Base-by-base conservation (phyloP, 2,797 vertebrate genomes). In the Bradypus variegatus region DNA sequence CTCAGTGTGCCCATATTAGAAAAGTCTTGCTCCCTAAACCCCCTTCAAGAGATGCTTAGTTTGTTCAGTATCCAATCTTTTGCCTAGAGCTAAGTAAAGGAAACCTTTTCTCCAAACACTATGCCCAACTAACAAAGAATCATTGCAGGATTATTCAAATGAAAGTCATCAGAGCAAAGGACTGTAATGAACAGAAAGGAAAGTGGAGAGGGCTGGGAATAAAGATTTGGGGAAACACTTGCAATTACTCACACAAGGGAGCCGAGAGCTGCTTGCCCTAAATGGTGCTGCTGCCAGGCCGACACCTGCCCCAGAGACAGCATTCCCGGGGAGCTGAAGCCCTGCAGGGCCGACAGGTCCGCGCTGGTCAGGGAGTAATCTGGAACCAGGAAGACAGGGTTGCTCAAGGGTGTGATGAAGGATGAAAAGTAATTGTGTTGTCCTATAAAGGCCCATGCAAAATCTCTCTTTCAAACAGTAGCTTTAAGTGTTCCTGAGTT, bases 281-380 rank as follows among this genome's bases (percentile, higher is more conserved):
- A 97, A 95, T 99, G 99, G 97, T 99, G 99, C 96, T 99, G 99
- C 97, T 99, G 99, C 99, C 99, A 99, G 98, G 99, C 98, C 88
- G 99, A 99, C 96, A 99, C 98, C 96, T 99, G 99, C 97, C 99
- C 98, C 94, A 99, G 96, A 79, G 99, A 98, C 96, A 99, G 98
- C 98, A 99, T 98, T 87, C 98, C 97, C 2, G 99, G 98, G 96
- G 99, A 99, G 97, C 98, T 98, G 97, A 99, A 99, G 76, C 99
- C 98, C 98, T 99, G 99, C 95, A 99, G 97, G 96, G 98, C 98
- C 53, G 99, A 98, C 97, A 99, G 98, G 97, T 99, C 99, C 93
- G 99, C 98, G 2, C 99, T 99, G 97, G 98, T 98, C 98, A 99
- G 98, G 96, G 99, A 98, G 97, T 99, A 99, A 97, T 99, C 99